Conservation (phyloP, 1,140 invertebrate species). For the Pteromalus puparum region DNA sequence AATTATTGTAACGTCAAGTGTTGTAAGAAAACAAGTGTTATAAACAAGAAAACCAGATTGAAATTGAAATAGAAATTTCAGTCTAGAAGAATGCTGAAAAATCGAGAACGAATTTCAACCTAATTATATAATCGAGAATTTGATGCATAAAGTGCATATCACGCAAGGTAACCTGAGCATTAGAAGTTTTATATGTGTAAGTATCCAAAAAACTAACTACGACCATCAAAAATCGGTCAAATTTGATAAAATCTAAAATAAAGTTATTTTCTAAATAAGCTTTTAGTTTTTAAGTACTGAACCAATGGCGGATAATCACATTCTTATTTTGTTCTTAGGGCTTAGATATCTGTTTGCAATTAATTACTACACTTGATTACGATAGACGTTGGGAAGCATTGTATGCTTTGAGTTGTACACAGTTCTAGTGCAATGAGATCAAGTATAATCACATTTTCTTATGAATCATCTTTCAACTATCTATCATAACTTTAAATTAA, state of each 20-base stretch:
- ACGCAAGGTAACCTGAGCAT: constrained; percentile 18
- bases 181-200: constrained; percentile 12
- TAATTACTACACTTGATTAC: neutral
- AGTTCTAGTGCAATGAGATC: constrained; percentile 5
- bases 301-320: neutral
- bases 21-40: constrained; percentile 34
- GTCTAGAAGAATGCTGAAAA: constrained; percentile 4
- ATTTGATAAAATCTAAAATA: constrained; percentile 2
- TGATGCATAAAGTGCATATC: neutral
- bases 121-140: constrained; percentile 4
- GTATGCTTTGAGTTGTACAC: neutral
- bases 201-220: neutral
- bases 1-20: constrained; percentile 14
- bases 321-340: constrained; percentile 4
- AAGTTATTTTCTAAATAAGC: neutral
- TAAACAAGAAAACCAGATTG: neutral
- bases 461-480: neutral
- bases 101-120: neutral
- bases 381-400: constrained; percentile 1
- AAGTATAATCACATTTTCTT: neutral
- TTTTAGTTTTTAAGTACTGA: constrained; percentile 13
- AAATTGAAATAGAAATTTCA: constrained; percentile 1
- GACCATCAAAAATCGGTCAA: neutral
- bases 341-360: neutral
- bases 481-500: neutral